Percentiles rank a stretch among this genome's conserved stretches.
Evolutionary conservation across 2,113 vertebrate species (phyloP).

Genomic region (Alaudala cheleensis): DNA sequence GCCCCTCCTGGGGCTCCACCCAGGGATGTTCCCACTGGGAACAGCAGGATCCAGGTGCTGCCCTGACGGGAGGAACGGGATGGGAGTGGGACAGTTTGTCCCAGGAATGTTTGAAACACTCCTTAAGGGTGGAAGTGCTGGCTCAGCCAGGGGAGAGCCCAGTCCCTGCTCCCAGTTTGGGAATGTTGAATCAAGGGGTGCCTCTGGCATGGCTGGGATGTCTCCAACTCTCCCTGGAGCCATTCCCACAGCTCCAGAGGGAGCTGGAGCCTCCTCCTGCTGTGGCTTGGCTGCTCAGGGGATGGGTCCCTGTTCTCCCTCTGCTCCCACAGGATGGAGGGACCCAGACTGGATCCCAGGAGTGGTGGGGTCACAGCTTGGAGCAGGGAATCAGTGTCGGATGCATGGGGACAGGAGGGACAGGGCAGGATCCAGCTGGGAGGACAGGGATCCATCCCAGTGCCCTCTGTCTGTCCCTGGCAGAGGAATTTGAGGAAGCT

Average conservation of each 20-base stretch:
- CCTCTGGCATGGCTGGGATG: background rate
- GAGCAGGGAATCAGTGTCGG: background rate
- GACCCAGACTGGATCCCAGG: background rate
- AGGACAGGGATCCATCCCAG: background rate
- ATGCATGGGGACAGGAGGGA: no score
- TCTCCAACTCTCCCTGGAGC: background rate
- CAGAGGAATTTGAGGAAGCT: background rate
- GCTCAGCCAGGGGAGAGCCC: background rate
- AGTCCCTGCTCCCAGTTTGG: rapidly evolving
- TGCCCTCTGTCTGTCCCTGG: background rate
- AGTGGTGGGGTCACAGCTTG: background rate
- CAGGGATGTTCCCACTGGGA: rapidly evolving
- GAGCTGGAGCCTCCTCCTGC: background rate
- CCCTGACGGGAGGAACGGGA: rapidly evolving
- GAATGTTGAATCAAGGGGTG: rapidly evolving
- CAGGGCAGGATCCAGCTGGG: background rate
- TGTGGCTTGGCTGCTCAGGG: rapidly evolving
- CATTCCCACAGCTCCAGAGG: rapidly evolving
- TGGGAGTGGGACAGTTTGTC: background rate
- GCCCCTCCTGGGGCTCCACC: background rate
- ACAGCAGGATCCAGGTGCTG: rapidly evolving
- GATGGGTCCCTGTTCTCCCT: background rate
- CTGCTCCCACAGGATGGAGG: background rate
- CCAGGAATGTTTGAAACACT: rapidly evolving
- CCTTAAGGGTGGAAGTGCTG: rapidly evolving